A percentile compares a stretch with the other conserved stretches of the same genome.
Evolutionary conservation across 2,888 invertebrate genomes (phyloP).

Genomic region (Scaptomyza polygonia): DNA sequence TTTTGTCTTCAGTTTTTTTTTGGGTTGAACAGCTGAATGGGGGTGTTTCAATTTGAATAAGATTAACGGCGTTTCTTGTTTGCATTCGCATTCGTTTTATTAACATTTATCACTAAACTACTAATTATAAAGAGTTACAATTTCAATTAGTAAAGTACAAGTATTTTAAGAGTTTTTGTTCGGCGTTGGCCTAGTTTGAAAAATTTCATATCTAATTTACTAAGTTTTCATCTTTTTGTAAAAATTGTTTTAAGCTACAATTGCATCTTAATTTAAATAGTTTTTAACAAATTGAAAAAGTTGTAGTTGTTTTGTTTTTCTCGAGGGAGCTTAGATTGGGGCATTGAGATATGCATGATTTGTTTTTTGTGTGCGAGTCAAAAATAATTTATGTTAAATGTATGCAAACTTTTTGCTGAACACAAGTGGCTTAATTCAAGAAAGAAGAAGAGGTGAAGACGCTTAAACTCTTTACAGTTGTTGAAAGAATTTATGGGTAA

Average conservation of each 20-base stretch:
- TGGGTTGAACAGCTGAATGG: neutral
- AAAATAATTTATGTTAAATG: conserved; percentile 45
- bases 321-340: conserved; percentile 35
- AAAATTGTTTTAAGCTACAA: conserved; percentile 68
- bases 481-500: conserved; percentile 51
- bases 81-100: conserved; percentile 52
- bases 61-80: conserved; percentile 24
- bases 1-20: too few relatives aligned
- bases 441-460: conserved; percentile 9
- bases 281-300: conserved; percentile 54
- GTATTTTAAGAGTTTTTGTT: too few relatives aligned
- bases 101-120: conserved; percentile 78
- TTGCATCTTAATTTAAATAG: conserved; percentile 67
- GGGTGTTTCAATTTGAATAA: conserved; percentile 26
- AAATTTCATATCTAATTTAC: conserved; percentile 66
- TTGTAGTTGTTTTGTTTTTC: conserved; percentile 18
- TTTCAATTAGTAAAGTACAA: conserved; percentile 62
- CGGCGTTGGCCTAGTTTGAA: conserved; percentile 44
- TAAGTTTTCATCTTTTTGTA: conserved; percentile 1
- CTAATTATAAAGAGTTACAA: conserved; percentile 79
- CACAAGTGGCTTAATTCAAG: conserved; percentile 50
- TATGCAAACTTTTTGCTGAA: conserved; percentile 59
- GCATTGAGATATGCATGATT: conserved; percentile 69
- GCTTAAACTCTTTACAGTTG: conserved; percentile 34
- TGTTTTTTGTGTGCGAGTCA: conserved; percentile 16